A percentile compares a stretch with the other conserved stretches of the same genome.
These are phyloP conservation scores for Sebastes hubbsi DNA, from an alignment of 2,797 vertebrate genomes.

Conservation along the genomic window DNA sequence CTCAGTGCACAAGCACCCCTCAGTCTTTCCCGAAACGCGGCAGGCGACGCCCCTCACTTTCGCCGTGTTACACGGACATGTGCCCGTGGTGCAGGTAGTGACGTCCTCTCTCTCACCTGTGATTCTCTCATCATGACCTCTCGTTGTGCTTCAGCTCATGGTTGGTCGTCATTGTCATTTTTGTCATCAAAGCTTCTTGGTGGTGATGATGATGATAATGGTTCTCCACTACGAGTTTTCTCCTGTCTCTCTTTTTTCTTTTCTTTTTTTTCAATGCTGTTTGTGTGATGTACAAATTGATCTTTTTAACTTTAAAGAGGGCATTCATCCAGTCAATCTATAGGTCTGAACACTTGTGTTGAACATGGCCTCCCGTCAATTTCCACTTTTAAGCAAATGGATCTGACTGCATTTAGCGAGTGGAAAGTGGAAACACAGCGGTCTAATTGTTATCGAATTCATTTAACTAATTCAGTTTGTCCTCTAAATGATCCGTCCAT, in stretches of 20 bases:
- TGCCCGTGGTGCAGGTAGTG: constrained; percentile 99
- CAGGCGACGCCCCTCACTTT: constrained; percentile 99
- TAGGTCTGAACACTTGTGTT: not conserved
- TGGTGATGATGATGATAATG: constrained; percentile 33
- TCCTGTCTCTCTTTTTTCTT: constrained; percentile 3
- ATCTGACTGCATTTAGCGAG: constrained; percentile 44
- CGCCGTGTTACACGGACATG: constrained; percentile 98
- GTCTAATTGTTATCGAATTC: constrained; percentile 66
- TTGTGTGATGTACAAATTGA: not conserved
- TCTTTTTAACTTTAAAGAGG: not conserved
- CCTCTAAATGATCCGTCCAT: constrained; percentile 52
- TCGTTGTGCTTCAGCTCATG: constrained; percentile 69
- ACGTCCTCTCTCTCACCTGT: constrained; percentile 65
- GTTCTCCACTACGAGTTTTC: constrained; percentile 23
- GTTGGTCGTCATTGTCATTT: constrained; percentile 58
- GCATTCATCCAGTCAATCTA: not conserved
- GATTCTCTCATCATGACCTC: constrained; percentile 56
- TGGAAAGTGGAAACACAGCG: constrained; percentile 50
- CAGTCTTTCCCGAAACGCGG: constrained; percentile 97
- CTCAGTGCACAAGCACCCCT: constrained; percentile 98
- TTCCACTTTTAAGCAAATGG: constrained; percentile 40
- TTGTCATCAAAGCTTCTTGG: constrained; percentile 46
- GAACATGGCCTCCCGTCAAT: constrained; percentile 7
- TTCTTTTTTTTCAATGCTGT: not conserved
- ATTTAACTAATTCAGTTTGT: constrained; percentile 56